These are phyloP conservation scores for Crocallis elinguaria DNA, from an alignment of 2,888 invertebrate genomes.

Conservation along the genomic window DNA sequence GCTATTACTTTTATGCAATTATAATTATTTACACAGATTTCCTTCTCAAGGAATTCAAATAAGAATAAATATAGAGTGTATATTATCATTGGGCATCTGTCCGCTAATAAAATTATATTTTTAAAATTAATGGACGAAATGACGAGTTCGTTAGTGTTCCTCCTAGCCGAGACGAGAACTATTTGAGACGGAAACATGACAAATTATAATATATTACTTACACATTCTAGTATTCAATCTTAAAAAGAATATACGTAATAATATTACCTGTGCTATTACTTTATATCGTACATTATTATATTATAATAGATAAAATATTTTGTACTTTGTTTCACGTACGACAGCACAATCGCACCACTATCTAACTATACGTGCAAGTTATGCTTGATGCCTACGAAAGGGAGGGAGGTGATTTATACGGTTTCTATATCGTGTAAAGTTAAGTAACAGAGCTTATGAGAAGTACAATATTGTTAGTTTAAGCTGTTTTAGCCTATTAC, in stretches of 20 bases:
- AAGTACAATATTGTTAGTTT: constrained; percentile 82
- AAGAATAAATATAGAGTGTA: constrained; percentile 67
- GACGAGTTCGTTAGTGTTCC: constrained; percentile 83
- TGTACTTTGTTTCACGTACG: constrained; percentile 82
- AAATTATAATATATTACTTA: constrained; percentile 63
- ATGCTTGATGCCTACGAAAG: constrained; percentile 53
- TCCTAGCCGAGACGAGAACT: constrained; percentile 80
- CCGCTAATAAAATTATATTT: constrained; percentile 78
- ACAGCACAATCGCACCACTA: constrained; percentile 71
- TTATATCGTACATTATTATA: constrained; percentile 80
- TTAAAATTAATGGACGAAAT: constrained; percentile 85
- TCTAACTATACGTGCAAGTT: constrained; percentile 64
- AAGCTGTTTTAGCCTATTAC: constrained; percentile 25
- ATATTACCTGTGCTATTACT: constrained; percentile 72
- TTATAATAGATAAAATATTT: constrained; percentile 84
- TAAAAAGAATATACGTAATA: constrained; percentile 77
- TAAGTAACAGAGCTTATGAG: constrained; percentile 62
- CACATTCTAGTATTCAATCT: constrained; percentile 68
- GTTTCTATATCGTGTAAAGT: constrained; percentile 38
- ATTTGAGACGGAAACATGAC: constrained; percentile 83
- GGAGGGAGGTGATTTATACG: constrained; percentile 21
- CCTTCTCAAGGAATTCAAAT: constrained; percentile 77
- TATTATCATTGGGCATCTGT: constrained; percentile 76
- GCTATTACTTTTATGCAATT: constrained; percentile 58
- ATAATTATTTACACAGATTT: constrained; percentile 77